Conservation (phyloP, 2,888 invertebrate genomes). For the Drosophila borborema region DNA sequence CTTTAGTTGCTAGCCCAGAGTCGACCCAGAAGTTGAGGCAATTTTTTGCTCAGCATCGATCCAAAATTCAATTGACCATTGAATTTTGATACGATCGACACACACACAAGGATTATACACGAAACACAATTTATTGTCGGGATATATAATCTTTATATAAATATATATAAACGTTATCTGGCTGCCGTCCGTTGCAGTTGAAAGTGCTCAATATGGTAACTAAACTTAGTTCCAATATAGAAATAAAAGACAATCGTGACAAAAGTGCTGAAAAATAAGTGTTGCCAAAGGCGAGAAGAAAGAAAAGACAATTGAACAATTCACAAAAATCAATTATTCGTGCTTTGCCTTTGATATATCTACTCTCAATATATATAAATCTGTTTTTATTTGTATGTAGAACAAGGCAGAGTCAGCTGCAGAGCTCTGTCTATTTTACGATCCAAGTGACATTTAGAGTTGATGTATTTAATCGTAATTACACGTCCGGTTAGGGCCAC, state of each 20-base stretch:
- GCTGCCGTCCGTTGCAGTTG: constrained; percentile 67
- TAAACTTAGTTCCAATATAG: constrained; percentile 35
- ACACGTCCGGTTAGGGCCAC: constrained; percentile 38
- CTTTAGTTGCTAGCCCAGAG: constrained; percentile 85
- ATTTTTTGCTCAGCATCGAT: constrained; percentile 79
- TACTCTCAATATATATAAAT: not conserved
- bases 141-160: constrained; percentile 31
- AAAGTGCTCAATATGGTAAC: constrained; percentile 83
- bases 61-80: constrained; percentile 83
- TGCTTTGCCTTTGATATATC: constrained; percentile 26
- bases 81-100: constrained; percentile 83
- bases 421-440: constrained; percentile 15
- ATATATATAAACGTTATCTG: constrained; percentile 23
- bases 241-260: constrained; percentile 43
- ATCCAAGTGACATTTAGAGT: constrained; percentile 67
- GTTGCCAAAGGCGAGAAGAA: constrained; percentile 9
- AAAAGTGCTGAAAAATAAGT: constrained; percentile 52
- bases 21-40: constrained; percentile 84
- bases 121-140: constrained; percentile 36
- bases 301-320: constrained; percentile 28
- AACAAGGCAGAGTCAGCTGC: constrained; percentile 28
- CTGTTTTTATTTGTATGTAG: constrained; percentile 2
- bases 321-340: constrained; percentile 30
- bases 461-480: constrained; percentile 28
- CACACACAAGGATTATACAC: constrained; percentile 66